These are phyloP conservation scores for Rhingia rostrata DNA, from an alignment of 2,888 invertebrate species.

Conservation along the genomic window DNA sequence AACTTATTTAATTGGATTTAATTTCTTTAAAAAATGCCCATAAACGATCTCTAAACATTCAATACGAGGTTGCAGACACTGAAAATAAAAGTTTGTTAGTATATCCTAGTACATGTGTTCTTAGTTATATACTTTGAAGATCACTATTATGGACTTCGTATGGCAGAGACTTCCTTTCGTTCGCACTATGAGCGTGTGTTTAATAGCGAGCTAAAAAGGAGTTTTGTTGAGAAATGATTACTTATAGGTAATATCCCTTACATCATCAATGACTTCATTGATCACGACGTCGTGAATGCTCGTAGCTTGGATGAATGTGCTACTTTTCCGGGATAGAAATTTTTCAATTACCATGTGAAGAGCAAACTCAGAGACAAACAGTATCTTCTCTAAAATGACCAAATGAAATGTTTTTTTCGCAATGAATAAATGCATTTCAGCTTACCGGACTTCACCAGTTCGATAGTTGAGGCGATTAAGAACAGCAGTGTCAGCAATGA, in stretches of 20 bases:
- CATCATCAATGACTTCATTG: constrained; percentile 83
- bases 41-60: constrained; percentile 81
- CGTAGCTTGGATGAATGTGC: constrained; percentile 80
- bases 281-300: constrained; percentile 82
- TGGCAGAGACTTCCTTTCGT: constrained; percentile 80
- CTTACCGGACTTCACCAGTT: constrained; percentile 78
- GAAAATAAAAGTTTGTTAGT: constrained; percentile 69
- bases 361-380: constrained; percentile 81
- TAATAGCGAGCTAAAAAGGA: constrained; percentile 80
- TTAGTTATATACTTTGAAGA: constrained; percentile 80
- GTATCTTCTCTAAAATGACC: constrained; percentile 78
- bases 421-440: background rate
- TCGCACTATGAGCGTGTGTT: constrained; percentile 81
- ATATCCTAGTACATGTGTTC: background rate
- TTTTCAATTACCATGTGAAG: constrained; percentile 81
- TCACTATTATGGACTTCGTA: constrained; percentile 80
- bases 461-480: constrained; percentile 75
- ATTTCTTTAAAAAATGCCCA: constrained; percentile 73
- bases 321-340: constrained; percentile 78
- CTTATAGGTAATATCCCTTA: constrained; percentile 74
- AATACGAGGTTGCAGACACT: constrained; percentile 81
- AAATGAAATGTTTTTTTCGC: background rate
- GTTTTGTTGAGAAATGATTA: background rate
- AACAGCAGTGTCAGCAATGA: constrained; percentile 67
- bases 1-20: constrained; percentile 33